Conservation (phyloP, 2,113 vertebrate species). For the Mesitornis unicolor region DNA sequence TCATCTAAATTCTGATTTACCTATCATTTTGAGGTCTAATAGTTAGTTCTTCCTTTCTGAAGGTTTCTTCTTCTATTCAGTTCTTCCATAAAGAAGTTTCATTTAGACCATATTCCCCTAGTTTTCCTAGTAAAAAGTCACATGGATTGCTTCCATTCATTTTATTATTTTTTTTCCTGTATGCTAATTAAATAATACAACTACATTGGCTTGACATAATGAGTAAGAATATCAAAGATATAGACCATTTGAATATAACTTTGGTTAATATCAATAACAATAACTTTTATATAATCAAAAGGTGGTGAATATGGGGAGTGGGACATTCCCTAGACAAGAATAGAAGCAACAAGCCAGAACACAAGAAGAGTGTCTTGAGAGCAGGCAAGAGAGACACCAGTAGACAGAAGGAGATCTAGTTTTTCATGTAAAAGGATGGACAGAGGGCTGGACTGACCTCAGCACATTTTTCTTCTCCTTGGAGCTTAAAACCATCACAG, state of each 20-base stretch:
- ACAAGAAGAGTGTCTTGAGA: background rate
- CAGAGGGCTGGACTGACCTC: background rate
- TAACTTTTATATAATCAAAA: background rate
- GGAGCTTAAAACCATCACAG: background rate
- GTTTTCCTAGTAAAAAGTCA: background rate
- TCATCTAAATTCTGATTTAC: background rate
- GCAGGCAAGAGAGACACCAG: background rate
- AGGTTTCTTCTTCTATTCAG: background rate
- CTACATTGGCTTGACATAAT: background rate
- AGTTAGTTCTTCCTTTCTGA: background rate
- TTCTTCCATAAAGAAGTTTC: background rate
- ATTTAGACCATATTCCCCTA: background rate
- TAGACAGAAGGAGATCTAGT: background rate
- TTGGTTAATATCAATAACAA: background rate
- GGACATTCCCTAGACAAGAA: background rate
- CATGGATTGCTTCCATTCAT: background rate
- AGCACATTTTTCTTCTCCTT: background rate
- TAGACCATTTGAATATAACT: background rate
- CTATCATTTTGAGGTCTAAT: background rate
- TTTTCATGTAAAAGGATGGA: background rate
- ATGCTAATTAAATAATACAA: background rate
- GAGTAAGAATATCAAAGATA: background rate
- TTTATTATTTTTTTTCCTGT: background rate
- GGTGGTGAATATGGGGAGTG: background rate
- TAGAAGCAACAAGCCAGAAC: background rate